Conservation (phyloP, 2,113 vertebrate genomes). For the Coreoperca whiteheadi region DNA sequence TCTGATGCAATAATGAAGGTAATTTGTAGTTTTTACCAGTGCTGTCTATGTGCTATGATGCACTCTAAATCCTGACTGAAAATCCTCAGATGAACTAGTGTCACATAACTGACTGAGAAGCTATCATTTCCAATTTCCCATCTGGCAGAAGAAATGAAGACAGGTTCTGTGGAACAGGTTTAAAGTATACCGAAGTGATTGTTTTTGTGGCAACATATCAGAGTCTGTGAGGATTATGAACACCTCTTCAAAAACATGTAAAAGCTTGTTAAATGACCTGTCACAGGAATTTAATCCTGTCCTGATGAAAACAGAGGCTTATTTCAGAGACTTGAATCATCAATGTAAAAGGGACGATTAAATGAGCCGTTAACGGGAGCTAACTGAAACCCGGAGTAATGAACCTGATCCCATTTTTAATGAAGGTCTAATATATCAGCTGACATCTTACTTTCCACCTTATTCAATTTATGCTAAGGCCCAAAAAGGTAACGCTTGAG, state of each 20-base stretch:
- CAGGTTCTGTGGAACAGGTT: neutral
- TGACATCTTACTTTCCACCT: neutral
- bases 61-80: too few relatives aligned
- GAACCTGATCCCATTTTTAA: conserved; percentile 23
- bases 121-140: neutral
- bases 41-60: too few relatives aligned
- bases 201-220: neutral
- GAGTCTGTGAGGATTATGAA: neutral
- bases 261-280: conserved; percentile 31
- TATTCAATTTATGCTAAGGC: neutral
- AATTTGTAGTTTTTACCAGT: too few relatives aligned
- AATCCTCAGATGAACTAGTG: too few relatives aligned
- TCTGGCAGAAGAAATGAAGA: neutral
- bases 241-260: neutral
- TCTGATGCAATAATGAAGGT: too few relatives aligned
- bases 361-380: conserved; percentile 17
- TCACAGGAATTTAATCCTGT: conserved; percentile 10
- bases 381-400: conserved; percentile 35
- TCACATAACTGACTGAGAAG: neutral
- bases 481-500: neutral
- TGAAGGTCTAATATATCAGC: conserved; percentile 26
- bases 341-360: conserved; percentile 23
- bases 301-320: conserved; percentile 34
- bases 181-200: neutral
- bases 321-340: conserved; percentile 34